Evolutionary conservation across 2,113 vertebrate species (phyloP), one percentile per base, ranked within the genome.

Genomic region (Psittacara wagleri): DNA sequence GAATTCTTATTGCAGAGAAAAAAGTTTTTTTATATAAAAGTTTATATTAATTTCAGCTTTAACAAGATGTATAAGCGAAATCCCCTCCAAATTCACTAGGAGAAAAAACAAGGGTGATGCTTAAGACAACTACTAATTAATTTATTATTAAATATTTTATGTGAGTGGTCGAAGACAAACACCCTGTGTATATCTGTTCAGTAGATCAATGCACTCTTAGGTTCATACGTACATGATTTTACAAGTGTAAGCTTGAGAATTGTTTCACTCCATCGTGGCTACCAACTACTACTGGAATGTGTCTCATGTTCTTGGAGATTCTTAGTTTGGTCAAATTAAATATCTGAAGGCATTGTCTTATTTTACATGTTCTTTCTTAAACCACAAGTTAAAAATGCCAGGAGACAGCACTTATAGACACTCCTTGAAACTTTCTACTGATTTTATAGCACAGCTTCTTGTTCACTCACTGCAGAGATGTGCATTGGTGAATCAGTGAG

Each of bases 141-240:
- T 73, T 88, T 49, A 49, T 49, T 49, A 49, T 90, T 31, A 59
- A 17, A 59, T 88, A 67, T 81, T 52, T 88, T 43, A 43, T 48
- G 73, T 94, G 46, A 28, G 86, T 81, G 61, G 48, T 33, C 41
- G 37, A 90, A 74, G 37, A 96, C 75, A 92, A 96, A 90, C 86
- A 69, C 55, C 10, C 8, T 67, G 28, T 90, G 59, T 74, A 19
- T 66, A 73, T 80, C 49, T 79, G 14, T n/a, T 43, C 7, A 70
- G 54, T 46, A 67, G 43, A 78, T 74, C 31, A 78, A 51, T 67
- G 92, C 31, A 54, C 25, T 35, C 37, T 86, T 74, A 46, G 7
- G 77, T 86, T 90, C 24, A 7, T 77, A 88, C 93, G 20, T 57
- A 27, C 37, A 54, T 74, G 44, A n/a, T 92, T 94, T 92, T 83